Percentiles rank a stretch among this genome's conserved stretches.
Evolutionary conservation across 2,113 vertebrate species (phyloP).

Genomic region (Corapipo altera): DNA sequence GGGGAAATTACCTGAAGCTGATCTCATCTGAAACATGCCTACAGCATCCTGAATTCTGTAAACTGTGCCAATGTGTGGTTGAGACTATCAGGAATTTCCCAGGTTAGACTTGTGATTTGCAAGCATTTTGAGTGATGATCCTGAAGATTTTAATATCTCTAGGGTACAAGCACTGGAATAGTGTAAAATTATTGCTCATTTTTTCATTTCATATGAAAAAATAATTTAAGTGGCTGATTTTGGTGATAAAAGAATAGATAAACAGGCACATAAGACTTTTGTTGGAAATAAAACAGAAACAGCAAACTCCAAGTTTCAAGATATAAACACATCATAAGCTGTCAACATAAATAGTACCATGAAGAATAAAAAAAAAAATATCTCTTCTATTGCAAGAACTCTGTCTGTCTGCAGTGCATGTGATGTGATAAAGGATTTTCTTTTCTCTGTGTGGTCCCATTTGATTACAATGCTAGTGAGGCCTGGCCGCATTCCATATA

Average conservation of each 20-base stretch:
- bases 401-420: background rate
- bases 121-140: background rate
- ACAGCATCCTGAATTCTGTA: background rate
- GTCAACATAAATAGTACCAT: background rate
- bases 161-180: background rate
- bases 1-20: background rate
- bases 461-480: constrained; percentile 68
- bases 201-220: too few species aligned
- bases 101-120: background rate
- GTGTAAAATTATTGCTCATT: background rate
- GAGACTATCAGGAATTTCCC: background rate
- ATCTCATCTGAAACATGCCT: background rate
- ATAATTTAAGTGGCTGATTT: background rate
- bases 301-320: background rate
- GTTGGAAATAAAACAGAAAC: background rate
- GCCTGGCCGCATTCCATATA: constrained; percentile 71
- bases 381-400: background rate
- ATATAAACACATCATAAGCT: background rate
- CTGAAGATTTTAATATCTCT: background rate
- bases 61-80: background rate
- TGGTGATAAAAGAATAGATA: background rate
- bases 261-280: background rate
- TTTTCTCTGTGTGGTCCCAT: constrained; percentile 71
- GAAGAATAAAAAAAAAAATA: background rate
- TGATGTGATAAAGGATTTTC: constrained; percentile 40